These are phyloP conservation scores for Callyntrura guangdongensis DNA, from an alignment of 2,888 invertebrate species.

Conservation along the genomic window DNA sequence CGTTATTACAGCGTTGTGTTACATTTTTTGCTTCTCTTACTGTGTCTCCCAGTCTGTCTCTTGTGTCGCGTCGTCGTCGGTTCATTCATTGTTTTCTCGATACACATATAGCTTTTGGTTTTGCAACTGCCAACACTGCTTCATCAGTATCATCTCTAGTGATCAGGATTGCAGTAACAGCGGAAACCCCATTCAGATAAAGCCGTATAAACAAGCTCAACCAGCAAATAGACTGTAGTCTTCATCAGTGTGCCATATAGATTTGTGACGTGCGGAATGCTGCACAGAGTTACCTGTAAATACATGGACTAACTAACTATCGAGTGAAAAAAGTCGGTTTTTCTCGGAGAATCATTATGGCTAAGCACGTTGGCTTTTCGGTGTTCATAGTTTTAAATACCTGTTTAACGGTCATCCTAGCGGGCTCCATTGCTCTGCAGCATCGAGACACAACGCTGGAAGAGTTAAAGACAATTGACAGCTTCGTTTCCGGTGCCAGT, in stretches of 20 bases:
- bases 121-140: not conserved
- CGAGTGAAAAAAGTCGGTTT: not conserved
- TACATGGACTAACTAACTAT: conserved; percentile 28
- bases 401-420: conserved; percentile 17
- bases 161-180: conserved; percentile 34
- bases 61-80: not conserved
- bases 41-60: not conserved
- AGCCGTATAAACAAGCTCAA: conserved; percentile 21
- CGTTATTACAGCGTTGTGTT: not conserved
- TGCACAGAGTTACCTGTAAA: not conserved
- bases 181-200: conserved; percentile 65
- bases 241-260: conserved; percentile 66
- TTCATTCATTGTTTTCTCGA: conserved; percentile 5
- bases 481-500: conserved; percentile 80
- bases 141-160: conserved; percentile 33
- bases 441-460: conserved; percentile 76
- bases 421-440: conserved; percentile 66
- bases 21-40: not conserved
- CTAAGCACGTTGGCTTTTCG: conserved; percentile 41
- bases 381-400: conserved; percentile 49
- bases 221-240: conserved; percentile 6
- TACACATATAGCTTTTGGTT: not conserved
- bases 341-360: conserved; percentile 54
- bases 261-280: conserved; percentile 26
- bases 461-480: conserved; percentile 83